Conservation (phyloP, 2,113 vertebrate species). For the Bungarus multicinctus region DNA sequence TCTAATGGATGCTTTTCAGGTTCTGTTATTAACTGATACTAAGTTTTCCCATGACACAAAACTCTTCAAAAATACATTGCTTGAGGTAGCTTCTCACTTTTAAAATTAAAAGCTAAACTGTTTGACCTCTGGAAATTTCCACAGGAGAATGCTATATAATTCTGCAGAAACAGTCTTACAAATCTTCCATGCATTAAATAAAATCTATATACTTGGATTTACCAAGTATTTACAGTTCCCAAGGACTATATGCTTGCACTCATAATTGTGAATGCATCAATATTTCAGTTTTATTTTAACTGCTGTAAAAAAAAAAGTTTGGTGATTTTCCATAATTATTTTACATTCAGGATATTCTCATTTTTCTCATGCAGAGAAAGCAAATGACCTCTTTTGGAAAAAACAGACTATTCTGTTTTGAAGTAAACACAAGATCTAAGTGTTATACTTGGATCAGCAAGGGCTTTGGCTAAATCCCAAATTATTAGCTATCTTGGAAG, state of each 20-base stretch:
- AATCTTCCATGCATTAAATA: neutral
- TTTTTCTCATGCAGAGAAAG: neutral
- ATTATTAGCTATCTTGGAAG: neutral
- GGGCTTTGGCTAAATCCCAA: neutral
- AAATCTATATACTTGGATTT: neutral
- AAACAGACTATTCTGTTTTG: neutral
- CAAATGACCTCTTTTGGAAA: neutral
- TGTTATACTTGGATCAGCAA: neutral
- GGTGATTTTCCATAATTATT: neutral
- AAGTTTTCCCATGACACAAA: neutral
- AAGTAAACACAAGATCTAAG: neutral
- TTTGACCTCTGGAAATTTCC: conserved; percentile 15
- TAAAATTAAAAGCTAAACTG: conserved; percentile 10
- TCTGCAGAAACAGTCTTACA: neutral
- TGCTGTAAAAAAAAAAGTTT: neutral
- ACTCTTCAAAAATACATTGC: neutral
- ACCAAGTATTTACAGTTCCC: neutral
- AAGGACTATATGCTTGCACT: neutral
- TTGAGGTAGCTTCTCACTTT: conserved; percentile 11
- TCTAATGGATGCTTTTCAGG: conserved; percentile 22
- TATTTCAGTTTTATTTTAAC: neutral
- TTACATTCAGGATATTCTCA: neutral
- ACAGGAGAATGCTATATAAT: neutral
- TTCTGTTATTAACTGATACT: conserved; percentile 5
- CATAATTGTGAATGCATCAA: too few relatives aligned